Conservation (phyloP, 2,113 vertebrate species). For the Lophotis ruficrista region DNA sequence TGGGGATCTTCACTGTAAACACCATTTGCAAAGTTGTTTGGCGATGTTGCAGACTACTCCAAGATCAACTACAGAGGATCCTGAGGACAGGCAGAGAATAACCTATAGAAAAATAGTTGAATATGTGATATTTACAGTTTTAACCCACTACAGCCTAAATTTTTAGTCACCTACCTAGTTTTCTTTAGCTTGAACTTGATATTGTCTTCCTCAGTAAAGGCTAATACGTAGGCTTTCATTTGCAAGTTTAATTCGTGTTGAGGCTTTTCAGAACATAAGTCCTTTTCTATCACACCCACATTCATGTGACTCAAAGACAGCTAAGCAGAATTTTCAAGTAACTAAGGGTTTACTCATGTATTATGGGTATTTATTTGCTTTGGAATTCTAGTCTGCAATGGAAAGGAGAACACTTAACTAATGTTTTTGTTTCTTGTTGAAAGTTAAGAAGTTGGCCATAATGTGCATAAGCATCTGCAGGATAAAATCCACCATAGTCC, state of each 20-base stretch:
- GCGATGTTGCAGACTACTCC: background rate
- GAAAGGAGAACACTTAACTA: background rate
- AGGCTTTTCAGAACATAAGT: background rate
- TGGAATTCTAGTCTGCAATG: background rate
- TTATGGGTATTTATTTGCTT: background rate
- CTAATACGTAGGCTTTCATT: background rate
- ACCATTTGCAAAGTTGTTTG: background rate
- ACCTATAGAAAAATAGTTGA: background rate
- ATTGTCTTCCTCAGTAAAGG: background rate
- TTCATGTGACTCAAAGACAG: conserved; percentile 29
- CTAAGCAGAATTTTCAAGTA: background rate
- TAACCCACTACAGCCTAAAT: background rate
- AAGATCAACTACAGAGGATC: background rate
- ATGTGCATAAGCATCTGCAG: background rate
- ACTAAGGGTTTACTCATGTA: background rate
- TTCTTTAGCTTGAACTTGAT: background rate
- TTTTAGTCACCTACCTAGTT: background rate
- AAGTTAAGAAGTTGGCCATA: background rate
- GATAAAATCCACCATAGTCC: background rate
- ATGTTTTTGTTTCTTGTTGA: background rate
- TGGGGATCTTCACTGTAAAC: background rate
- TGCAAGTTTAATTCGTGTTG: background rate
- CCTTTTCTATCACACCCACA: background rate
- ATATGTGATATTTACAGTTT: background rate
- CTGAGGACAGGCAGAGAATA: background rate